Conservation (phyloP, 2,797 vertebrate species). For the Pseudochromis fuscus region DNA sequence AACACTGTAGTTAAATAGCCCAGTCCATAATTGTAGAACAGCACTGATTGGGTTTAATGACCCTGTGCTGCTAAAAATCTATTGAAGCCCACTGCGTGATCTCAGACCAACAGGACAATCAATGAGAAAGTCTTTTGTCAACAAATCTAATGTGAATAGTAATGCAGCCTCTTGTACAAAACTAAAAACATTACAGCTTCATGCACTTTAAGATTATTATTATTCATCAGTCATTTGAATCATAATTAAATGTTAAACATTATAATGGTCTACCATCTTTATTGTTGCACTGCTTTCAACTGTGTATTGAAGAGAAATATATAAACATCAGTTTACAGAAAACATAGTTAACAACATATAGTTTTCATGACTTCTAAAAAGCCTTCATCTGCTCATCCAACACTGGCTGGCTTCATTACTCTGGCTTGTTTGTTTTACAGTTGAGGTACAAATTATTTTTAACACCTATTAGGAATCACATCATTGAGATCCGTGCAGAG, state of each 20-base stretch:
- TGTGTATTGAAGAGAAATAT: background rate
- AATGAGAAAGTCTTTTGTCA: conserved; percentile 58
- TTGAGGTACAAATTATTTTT: conserved; percentile 15
- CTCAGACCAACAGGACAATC: conserved; percentile 67
- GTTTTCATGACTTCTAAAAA: conserved; percentile 1
- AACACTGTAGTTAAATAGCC: conserved; percentile 42
- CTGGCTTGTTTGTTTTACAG: conserved; percentile 12
- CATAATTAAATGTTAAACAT: background rate
- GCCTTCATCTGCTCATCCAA: conserved; percentile 5
- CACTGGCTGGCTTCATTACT: conserved; percentile 17
- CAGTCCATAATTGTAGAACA: conserved; percentile 55
- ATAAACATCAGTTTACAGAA: background rate
- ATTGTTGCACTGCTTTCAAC: too few species aligned
- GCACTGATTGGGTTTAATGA: conserved; percentile 58
- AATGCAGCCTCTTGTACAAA: conserved; percentile 21
- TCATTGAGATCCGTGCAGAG: conserved; percentile 14
- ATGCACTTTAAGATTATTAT: conserved; percentile 8
- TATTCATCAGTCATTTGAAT: background rate
- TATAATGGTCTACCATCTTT: too few species aligned
- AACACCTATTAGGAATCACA: conserved; percentile 6
- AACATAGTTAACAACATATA: conserved; percentile 9
- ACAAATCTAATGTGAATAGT: conserved; percentile 49
- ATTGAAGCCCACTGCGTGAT: conserved; percentile 54
- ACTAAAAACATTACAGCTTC: conserved; percentile 22
- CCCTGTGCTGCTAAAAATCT: conserved; percentile 57